Evolutionary conservation across 2,113 vertebrate species (phyloP), one percentile per base, ranked within the genome.

Genomic region (Chaenocephalus aceratus): DNA sequence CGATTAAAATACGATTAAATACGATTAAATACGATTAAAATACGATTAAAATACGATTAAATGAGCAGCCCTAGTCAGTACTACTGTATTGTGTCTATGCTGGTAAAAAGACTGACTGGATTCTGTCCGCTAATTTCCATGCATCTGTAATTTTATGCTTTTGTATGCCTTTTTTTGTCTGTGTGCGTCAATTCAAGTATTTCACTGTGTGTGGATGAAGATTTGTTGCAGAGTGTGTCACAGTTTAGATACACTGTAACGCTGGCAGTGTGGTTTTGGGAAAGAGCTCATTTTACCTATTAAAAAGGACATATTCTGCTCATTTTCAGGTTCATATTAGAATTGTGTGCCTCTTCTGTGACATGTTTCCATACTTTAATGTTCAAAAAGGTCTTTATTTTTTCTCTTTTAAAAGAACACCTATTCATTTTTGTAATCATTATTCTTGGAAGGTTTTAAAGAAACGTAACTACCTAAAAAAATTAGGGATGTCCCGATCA

Each of bases 391-490:
- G 6, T 41, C 36, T 41, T 36, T 41, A 41, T 41, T 5, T 41
- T 3, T 67, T 71, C 49, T 63, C 36, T 49, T 80, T 56, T 58
- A 69, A 41, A 36, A 36, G 6, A 36, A 7, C 36, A 41, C 7
- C 1, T 6, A 41, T 5, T 5, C 36, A 41, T 41, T 41, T 41
- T 41, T 41, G 36, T 41, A 6, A 41, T 41, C 36, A 41, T 64
- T 44, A 51, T 51, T 41, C 41, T 15, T 15, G 51, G 8, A 61
- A 44, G 15, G 18, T 62, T 72, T 36, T 70, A n/a, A 41, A 18
- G 51, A 30, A 9, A 56, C 71, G 13, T 75, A 72, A 79, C 81
- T 75, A 80, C 5, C 34, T 63, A 1, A 16, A 16, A 54, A 36
- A 41, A 5, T 57, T n/a, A n/a, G n/a, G n/a, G n/a, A n/a, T n/a